Base-by-base conservation (phyloP, 2,888 invertebrate species). In the Metellina segmentata region DNA sequence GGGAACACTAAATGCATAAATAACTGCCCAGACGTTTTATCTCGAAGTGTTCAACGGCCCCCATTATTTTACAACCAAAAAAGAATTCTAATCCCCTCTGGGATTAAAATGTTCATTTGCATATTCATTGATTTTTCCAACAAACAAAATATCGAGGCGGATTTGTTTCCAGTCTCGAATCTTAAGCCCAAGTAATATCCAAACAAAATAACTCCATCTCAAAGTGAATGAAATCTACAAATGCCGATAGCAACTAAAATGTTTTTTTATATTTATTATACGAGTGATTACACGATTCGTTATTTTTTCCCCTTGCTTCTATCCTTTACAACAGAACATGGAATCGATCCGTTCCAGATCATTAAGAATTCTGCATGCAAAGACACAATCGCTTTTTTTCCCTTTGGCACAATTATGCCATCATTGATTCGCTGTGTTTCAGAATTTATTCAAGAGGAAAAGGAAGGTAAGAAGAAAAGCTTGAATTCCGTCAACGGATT, bases 301-400 rank as follows among this genome's bases (percentile, higher is more conserved):
- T 61, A 7, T 7, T 61, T 61, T 61, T 61, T 61, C 9, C 61
- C 16, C 9, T 16, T 5, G 7, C 11, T 61, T 61, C 16, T 61
- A 16, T 61, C 16, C 34, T 34, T 34, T 34, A 34, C 34, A 34
- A 34, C 34, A 34, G 34, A 34, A 34, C 61, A 5, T 5, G 61
- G 9, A 16, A 16, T 61, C 9, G 61, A 61, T 61, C 61, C 61
- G 9, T 51, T 82, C 72, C 48, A 61, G 13, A 20, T 85, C 85
- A 75, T 85, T 75, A 85, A 75, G 61, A 85, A 74, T 61, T 75
- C 48, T 75, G 74, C 61, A 75, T 61, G 16, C 72, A 75, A 53
- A 78, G 52, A 78, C 51, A 51, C 20, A n/a, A 52, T 34, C 34
- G 48, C 75, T 75, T 85, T 85, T 82, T 52, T 61, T 61, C 9